phyloP scores from a whole-genome alignment of 2,113 vertebrate species.

The Empidonax alnorum region DNA sequence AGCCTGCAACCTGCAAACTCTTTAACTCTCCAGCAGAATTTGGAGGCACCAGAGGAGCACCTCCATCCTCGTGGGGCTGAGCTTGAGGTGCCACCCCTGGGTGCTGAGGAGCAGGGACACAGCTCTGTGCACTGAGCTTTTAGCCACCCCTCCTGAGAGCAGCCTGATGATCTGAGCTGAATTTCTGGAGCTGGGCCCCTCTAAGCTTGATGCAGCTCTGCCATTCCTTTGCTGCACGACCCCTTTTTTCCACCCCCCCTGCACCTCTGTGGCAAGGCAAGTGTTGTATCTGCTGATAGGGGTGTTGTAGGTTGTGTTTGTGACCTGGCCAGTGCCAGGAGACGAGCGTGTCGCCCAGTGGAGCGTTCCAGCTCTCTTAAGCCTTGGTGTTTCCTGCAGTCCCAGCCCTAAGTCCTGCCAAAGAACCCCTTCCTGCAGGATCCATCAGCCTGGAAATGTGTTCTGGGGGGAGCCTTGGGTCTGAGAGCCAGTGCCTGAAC shows the following conservation, averaged over 20 bases:
- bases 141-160: neutral
- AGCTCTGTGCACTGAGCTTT: neutral
- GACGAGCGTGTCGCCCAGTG: neutral
- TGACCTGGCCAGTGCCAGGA: neutral
- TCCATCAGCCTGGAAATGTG: neutral
- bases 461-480: neutral
- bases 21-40: rapidly evolving
- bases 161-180: neutral
- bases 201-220: neutral
- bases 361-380: neutral
- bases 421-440: neutral
- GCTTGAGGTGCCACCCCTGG: neutral
- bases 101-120: neutral
- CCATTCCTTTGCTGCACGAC: neutral
- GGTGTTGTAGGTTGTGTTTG: neutral
- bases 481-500: neutral
- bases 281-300: neutral
- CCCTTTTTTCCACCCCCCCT: neutral
- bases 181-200: neutral
- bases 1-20: neutral
- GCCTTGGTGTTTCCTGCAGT: neutral
- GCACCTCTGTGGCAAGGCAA: neutral
- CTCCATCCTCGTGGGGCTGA: neutral
- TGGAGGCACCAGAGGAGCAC: neutral
- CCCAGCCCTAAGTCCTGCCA: neutral